These are phyloP conservation scores for Leptopilina clavipes DNA, from an alignment of 1,140 invertebrate species.

Conservation along the genomic window DNA sequence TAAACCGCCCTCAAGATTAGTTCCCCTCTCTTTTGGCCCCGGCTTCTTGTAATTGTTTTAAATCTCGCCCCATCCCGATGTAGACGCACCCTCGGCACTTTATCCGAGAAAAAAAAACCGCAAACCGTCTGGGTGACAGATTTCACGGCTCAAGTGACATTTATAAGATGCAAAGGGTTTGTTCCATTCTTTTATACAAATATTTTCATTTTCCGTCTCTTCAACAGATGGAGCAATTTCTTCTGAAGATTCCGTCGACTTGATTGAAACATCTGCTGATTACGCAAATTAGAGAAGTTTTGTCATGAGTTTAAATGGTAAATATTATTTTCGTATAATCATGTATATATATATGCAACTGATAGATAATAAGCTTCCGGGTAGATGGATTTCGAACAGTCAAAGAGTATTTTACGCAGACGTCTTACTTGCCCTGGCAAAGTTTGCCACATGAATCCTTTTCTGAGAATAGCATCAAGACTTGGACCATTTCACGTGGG, in stretches of 20 bases:
- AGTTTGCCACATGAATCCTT: conserved; percentile 34
- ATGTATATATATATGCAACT: no score
- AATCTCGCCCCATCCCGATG: conserved; percentile 64
- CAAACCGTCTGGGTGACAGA: conserved; percentile 70
- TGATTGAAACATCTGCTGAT: background rate
- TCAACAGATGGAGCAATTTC: background rate
- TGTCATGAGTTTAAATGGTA: no score
- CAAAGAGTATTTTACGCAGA: conserved; percentile 30
- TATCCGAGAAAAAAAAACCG: conserved; percentile 62
- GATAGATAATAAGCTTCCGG: background rate
- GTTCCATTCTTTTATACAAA: no score
- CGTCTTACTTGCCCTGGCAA: conserved; percentile 14
- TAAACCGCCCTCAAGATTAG: conserved; percentile 75
- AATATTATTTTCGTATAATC: no score
- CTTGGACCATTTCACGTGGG: conserved; percentile 25
- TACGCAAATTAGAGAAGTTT: no score
- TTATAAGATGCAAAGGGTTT: conserved; percentile 61
- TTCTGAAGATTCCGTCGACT: background rate
- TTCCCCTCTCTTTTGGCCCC: conserved; percentile 50
- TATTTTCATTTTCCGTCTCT: conserved; percentile 4
- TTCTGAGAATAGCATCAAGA: conserved; percentile 31
- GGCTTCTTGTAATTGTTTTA: conserved; percentile 73
- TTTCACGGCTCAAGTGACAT: conserved; percentile 64
- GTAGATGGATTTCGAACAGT: conserved; percentile 13
- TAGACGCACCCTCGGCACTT: conserved; percentile 59